Percentiles rank a stretch among this genome's conserved stretches.
Evolutionary conservation across 2,113 vertebrate species (phyloP).

Genomic region (Collichthys lucidus): DNA sequence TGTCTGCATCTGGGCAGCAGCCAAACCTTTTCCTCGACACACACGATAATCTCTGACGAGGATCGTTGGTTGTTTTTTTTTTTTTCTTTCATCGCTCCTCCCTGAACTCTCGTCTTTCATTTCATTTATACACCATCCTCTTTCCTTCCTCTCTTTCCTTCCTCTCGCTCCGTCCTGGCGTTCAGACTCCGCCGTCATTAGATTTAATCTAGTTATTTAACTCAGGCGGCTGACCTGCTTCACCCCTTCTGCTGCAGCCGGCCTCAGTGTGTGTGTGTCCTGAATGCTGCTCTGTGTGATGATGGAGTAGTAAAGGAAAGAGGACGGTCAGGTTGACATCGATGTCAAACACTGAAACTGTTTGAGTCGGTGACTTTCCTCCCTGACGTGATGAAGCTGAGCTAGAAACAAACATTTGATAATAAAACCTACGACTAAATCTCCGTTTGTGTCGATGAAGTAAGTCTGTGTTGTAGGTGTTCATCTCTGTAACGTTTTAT

Average conservation of each 20-base stretch:
- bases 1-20: background rate
- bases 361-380: too few relatives aligned
- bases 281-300: conserved; percentile 60
- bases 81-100: too few relatives aligned
- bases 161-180: background rate
- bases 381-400: too few relatives aligned
- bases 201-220: conserved; percentile 69
- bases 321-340: background rate
- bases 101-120: background rate
- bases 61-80: too few relatives aligned
- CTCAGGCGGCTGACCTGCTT: conserved; percentile 52
- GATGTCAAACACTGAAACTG: too few relatives aligned
- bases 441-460: too few relatives aligned
- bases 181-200: conserved; percentile 53
- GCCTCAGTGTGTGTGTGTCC: conserved; percentile 1
- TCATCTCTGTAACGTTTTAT: background rate
- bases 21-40: background rate
- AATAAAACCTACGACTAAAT: too few relatives aligned
- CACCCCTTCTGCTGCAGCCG: conserved; percentile 39
- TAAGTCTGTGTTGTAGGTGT: too few relatives aligned
- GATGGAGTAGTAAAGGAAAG: conserved; percentile 17
- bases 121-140: background rate
- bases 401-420: too few relatives aligned
- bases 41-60: background rate
- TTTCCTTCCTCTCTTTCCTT: background rate